These are phyloP conservation scores for Hylia prasina DNA, from an alignment of 2,113 vertebrate species.

Conservation along the genomic window DNA sequence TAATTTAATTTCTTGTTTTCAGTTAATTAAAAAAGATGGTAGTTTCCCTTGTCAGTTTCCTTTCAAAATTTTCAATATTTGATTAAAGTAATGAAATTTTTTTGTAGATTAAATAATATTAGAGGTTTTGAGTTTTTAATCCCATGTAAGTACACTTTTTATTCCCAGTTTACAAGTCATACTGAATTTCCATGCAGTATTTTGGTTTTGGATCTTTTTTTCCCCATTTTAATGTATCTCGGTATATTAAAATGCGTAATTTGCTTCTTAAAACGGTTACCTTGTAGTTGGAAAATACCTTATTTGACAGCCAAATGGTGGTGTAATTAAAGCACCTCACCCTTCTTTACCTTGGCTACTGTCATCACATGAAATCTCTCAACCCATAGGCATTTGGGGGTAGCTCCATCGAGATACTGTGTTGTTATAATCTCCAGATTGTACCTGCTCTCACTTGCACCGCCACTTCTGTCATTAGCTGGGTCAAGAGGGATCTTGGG, in stretches of 20 bases:
- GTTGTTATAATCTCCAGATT: not conserved
- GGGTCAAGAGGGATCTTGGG: not conserved
- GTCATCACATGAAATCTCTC: not conserved
- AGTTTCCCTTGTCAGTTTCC: not conserved
- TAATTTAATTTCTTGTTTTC: not conserved
- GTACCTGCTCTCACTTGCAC: not conserved
- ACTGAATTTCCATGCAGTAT: not conserved
- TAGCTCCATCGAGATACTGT: not conserved
- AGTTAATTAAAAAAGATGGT: not conserved
- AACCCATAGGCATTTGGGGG: not conserved
- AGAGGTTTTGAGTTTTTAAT: not conserved
- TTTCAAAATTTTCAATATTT: not conserved
- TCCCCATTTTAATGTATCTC: not conserved
- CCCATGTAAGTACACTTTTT: not conserved
- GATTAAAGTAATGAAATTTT: not conserved
- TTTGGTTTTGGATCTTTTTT: not conserved
- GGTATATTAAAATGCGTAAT: not conserved
- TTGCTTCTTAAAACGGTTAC: not conserved
- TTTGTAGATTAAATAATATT: not conserved
- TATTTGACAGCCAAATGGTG: constrained; percentile 51
- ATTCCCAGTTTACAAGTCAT: not conserved
- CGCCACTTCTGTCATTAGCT: not conserved
- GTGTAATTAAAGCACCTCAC: not conserved
- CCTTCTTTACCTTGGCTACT: not conserved
- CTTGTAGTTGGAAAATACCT: constrained; percentile 11